These are phyloP conservation scores for Marcusenius ussheri DNA, from an alignment of 2,113 vertebrate genomes.

Conservation along the genomic window DNA sequence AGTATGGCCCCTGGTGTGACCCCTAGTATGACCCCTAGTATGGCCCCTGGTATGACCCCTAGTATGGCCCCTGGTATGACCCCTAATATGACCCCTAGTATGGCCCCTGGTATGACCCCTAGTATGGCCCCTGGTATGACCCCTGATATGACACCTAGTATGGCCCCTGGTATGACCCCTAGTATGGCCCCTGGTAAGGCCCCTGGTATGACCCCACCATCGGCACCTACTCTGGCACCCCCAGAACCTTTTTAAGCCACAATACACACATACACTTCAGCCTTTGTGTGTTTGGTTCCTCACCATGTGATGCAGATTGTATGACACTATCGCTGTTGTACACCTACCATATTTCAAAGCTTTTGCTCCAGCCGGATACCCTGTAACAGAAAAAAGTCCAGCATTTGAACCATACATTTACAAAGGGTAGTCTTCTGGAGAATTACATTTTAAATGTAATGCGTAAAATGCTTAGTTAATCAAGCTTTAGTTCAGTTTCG, in stretches of 20 bases:
- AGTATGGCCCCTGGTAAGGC: not conserved
- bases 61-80: not conserved
- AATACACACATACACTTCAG: not conserved
- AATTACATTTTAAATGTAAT: not conserved
- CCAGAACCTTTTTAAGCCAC: not conserved
- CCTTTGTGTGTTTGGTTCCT: not conserved
- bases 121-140: not conserved
- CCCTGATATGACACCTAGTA: not conserved
- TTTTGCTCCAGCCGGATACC: conserved; percentile 3
- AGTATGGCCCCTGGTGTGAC: not conserved
- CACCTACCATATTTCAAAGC: conserved; percentile 18
- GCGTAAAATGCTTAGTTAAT: not conserved
- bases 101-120: not conserved
- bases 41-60: not conserved
- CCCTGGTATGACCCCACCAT: not conserved
- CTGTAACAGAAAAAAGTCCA: not conserved
- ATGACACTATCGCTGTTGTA: not conserved
- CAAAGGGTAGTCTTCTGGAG: not conserved
- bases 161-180: no score
- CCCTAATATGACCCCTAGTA: not conserved
- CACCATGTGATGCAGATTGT: not conserved
- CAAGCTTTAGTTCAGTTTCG: not conserved
- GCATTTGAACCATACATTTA: not conserved
- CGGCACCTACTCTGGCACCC: not conserved
- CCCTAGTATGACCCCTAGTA: not conserved